Evolutionary conservation across 1,140 invertebrate species (phyloP), one percentile per base, ranked within the genome.

Genomic region (Pseudomyrmex flavicornis): DNA sequence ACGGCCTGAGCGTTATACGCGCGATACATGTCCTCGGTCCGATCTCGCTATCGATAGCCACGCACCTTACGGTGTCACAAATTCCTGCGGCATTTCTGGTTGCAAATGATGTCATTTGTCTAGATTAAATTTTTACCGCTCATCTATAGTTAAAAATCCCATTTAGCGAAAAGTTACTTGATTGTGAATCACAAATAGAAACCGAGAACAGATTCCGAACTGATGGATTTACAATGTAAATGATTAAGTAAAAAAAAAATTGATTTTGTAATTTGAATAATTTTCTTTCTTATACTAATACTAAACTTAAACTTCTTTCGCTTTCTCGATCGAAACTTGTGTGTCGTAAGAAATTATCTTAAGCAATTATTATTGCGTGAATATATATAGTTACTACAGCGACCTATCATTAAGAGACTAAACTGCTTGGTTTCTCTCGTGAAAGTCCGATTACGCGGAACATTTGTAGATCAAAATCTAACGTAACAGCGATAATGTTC

Each of bases 1-100:
- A 91, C 88, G 90, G 89, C 90, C 90, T 80, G 70, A 84, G 83
- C 62, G 68, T 83, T 80, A 80, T 66, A 54, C 76, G 76, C 46
- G 76, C 20, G 65, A 82, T 83, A 77, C 52, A 10, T 62, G 83
- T 88, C 79, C 84, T 86, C 75, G 50, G 68, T 72, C 35, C 75
- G 56, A 84, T 84, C 70, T 68, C 70, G 72, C 87, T 88, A 86
- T 88, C 87, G 83, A 89, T 82, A 80, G 80, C 56, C 62, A 82
- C 62, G 77, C 83, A 76, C 72, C 54, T 65, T 82, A 77, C 83
- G 77, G 69, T 75, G 35, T 59, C 66, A 88, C 80, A 35, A 74
- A 89, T 86, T 86, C 70, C 74, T 83, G 66, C 15, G 66, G 76
- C 20, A 48, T 72, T 58, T 35, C 10, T 48, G 52, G 70, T 65